Evolutionary conservation across 2,888 invertebrate genomes (phyloP), one percentile per base, ranked within the genome.

Genomic region (Tinea semifulvella): DNA sequence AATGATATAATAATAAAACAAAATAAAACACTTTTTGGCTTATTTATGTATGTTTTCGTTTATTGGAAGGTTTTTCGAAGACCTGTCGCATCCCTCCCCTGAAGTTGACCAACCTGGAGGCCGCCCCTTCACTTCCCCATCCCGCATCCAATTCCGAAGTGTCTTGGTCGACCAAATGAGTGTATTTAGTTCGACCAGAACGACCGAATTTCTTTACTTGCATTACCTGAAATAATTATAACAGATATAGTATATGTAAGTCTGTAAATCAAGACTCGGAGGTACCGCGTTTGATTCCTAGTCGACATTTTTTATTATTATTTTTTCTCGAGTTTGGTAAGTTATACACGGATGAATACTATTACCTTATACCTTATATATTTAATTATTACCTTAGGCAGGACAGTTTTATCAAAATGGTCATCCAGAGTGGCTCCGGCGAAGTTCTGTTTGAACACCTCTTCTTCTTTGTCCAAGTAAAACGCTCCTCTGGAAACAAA

Each of bases 171-270:
- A 99, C 98, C 61, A 99, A 82, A 77, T 99, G 99, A 0, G 99
- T 99, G 74, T 99, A 99, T 64, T 99, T 99, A 0, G 99, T 98
- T 44, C 99, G 88, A 3, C 98, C 98, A 43, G 98, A 98, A 2
- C 98, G 89, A 8, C 99, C 99, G 72, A 99, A 99, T 80, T 99
- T 98, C 81, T 99, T 99, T 35, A 99, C 99, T 87, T 98, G 98
- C 98, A 99, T 99, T 55, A 99, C 98, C 81, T 81, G 56, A 46
- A 11, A 35, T 25, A 36, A 48, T 19, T 44, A 19, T 16, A 45
- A n/a, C n/a, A n/a, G n/a, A n/a, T n/a, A n/a, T n/a, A n/a, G n/a
- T n/a, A n/a, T n/a, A n/a, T n/a, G n/a, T n/a, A n/a, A n/a, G n/a
- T n/a, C n/a, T n/a, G n/a, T n/a, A n/a, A n/a, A n/a, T n/a, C n/a